phyloP scores from a whole-genome alignment of 37 sponge, comb jelly and placozoan genomes.

The Ephydatia muelleri region DNA sequence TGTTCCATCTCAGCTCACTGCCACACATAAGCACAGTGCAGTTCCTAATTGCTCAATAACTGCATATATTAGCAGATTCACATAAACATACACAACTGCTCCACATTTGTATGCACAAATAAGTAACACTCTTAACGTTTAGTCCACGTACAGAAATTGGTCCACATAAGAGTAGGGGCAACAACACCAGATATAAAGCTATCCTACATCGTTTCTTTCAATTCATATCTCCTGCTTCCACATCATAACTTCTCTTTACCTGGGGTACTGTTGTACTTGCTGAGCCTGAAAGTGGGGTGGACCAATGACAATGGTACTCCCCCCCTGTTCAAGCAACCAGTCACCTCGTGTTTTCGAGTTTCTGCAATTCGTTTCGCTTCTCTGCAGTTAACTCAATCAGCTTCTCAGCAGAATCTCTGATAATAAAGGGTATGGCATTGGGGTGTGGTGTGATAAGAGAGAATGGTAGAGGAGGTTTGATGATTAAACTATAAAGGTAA shows the following conservation, averaged over 20 bases:
- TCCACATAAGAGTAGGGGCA: background rate
- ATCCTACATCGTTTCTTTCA: background rate
- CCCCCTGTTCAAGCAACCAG: background rate
- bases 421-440: too few species aligned
- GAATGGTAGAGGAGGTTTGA: too few species aligned
- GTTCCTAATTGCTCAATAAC: too few species aligned
- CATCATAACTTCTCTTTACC: conserved; percentile 65
- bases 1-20: too few species aligned
- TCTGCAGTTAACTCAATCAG: conserved; percentile 62
- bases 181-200: background rate
- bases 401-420: conserved; percentile 71
- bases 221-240: too few species aligned
- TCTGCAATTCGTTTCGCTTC: conserved; percentile 65
- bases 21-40: too few species aligned
- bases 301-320: background rate
- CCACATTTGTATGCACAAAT: background rate
- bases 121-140: background rate
- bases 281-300: conserved; percentile 16
- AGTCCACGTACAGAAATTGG: background rate
- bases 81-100: too few species aligned
- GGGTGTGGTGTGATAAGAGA: too few species aligned
- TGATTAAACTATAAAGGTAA: too few species aligned
- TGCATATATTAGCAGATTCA: too few species aligned
- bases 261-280: conserved; percentile 26
- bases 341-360: conserved; percentile 72